Base-by-base conservation (phyloP, 2,888 invertebrate species). In the Pristionchus entomophagus region DNA sequence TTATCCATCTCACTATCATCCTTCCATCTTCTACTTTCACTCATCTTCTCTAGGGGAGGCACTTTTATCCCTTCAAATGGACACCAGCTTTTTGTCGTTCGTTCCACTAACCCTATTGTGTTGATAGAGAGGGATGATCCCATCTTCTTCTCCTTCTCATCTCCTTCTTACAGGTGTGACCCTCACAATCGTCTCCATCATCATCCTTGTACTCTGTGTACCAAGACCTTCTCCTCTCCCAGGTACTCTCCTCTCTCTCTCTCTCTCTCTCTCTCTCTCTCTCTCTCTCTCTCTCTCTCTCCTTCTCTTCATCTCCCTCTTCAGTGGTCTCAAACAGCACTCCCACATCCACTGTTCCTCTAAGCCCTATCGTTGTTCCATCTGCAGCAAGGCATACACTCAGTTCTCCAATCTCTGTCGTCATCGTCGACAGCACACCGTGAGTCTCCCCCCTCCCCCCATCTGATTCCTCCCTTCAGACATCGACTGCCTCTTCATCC, bases 391-490 rank as follows among this genome's bases (percentile, higher is more conserved):
- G 95, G 96, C 97, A 17, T 99, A 99, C 95, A 99, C 99, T 4
- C 99, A 99, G 95, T 99, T 99, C 94, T 99, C 98, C 59, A 99
- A 99, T 94, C 95, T 99, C 93, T 99, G 99, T 94, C 96, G 99
- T n/a, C 99, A 99, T 95, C 98, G 97, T 94, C 97, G 99, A 86
- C 98, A 99, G 97, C 99, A 99, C 95, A 96, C 96, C 85, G 96
- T 97, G 69, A 88, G 84, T 84, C 41, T 32, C 45, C 51, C 29
- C n/a, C 32, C 59, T 22, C 53, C 51, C 17, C 32, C 35, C 65
- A 14, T 19, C 14, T 26, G 3, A 51, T 53, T 8, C 1, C 38
- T 59, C 17, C 82, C 22, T 82, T 82, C 82, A 82, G 82, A 82
- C 59, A 22, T 82, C 82, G 17, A 53, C 32, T 45, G 41, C 77